phyloP scores from a whole-genome alignment of 2,888 invertebrate genomes.

The Cheiracanthium punctorium region DNA sequence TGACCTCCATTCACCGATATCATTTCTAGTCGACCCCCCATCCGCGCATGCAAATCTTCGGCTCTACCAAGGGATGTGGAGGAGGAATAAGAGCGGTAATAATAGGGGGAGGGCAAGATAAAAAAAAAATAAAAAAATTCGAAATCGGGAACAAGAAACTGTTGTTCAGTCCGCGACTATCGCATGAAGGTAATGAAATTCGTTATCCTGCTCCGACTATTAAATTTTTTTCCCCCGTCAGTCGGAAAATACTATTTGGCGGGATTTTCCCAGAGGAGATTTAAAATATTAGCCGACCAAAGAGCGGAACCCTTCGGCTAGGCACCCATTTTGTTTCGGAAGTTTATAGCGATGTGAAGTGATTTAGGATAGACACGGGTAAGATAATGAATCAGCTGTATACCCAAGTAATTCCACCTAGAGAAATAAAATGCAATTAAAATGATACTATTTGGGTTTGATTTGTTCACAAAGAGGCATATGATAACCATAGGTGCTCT shows the following conservation, averaged over 20 bases:
- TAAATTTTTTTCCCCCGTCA: conserved; percentile 44
- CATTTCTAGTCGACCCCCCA: conserved; percentile 7
- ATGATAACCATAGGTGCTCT: no score
- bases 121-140: conserved; percentile 12
- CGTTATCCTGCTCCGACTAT: conserved; percentile 64
- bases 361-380: no score
- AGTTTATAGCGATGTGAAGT: no score
- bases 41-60: conserved; percentile 35
- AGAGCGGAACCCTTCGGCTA: no score
- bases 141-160: conserved; percentile 51
- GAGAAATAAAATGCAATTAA: no score
- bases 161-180: conserved; percentile 47
- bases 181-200: conserved; percentile 64
- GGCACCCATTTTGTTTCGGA: not conserved
- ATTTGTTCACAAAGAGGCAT: no score
- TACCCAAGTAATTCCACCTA: no score
- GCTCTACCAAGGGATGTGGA: conserved; percentile 20
- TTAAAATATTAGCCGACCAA: conserved; percentile 13
- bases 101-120: conserved; percentile 19
- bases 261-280: conserved; percentile 60
- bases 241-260: conserved; percentile 62
- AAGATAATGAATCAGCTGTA: no score
- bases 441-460: no score
- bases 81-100: conserved; percentile 14
- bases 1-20: not conserved